These are phyloP conservation scores for Chionodraco myersi DNA, from an alignment of 2,113 vertebrate species.

Conservation along the genomic window DNA sequence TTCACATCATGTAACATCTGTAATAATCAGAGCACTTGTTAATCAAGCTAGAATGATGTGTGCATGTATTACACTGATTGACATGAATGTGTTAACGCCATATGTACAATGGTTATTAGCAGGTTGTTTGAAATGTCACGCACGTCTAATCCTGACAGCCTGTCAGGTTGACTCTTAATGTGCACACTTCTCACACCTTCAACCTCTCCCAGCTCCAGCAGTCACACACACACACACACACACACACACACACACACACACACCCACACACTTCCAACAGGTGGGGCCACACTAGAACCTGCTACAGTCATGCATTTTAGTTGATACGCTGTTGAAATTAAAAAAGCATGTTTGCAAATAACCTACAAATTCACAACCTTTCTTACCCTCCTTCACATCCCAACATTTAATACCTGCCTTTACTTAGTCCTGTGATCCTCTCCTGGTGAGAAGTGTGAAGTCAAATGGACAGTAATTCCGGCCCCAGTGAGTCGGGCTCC, in stretches of 20 bases:
- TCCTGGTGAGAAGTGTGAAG: conserved; percentile 41
- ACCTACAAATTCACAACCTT: neutral
- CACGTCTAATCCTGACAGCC: conserved; percentile 48
- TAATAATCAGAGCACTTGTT: neutral
- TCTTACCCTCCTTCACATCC: neutral
- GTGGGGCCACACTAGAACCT: conserved; percentile 25
- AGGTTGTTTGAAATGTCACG: conserved; percentile 60
- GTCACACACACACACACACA: conserved; percentile 2
- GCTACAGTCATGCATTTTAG: neutral
- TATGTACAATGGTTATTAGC: conserved; percentile 29
- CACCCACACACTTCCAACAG: conserved; percentile 56
- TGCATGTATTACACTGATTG: conserved; percentile 1
- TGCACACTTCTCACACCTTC: conserved; percentile 58
- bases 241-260: neutral
- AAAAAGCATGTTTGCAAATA: neutral
- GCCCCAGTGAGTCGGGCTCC: conserved; percentile 30
- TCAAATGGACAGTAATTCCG: conserved; percentile 60
- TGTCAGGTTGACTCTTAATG: conserved; percentile 57
- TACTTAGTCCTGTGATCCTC: neutral
- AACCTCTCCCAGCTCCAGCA: conserved; percentile 8
- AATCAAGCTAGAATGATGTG: neutral
- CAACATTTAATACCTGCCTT: neutral
- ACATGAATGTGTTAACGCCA: conserved; percentile 30
- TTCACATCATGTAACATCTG: neutral
- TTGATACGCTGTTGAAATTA: neutral